phyloP scores from a whole-genome alignment of 2,113 vertebrate genomes.

The Python bivittatus region DNA sequence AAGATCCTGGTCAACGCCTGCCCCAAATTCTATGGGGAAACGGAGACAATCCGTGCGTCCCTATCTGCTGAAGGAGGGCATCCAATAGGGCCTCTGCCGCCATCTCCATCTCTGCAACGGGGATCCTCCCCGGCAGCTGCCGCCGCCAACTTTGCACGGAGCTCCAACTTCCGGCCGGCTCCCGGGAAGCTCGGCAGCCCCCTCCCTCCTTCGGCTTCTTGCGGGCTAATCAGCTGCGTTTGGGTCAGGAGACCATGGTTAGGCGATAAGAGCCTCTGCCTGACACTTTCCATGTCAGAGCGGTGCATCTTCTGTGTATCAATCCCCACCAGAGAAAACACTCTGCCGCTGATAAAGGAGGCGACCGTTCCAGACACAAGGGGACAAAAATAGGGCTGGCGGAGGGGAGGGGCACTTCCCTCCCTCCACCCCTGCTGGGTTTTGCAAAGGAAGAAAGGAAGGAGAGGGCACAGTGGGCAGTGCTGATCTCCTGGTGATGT shows the following conservation, averaged over 20 bases:
- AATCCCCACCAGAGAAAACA: constrained; percentile 95
- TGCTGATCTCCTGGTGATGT: not conserved
- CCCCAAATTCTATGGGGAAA: not conserved
- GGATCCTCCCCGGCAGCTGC: not conserved
- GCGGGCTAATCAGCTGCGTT: constrained; percentile 75
- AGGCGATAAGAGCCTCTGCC: constrained; percentile 88
- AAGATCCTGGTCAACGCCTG: not conserved
- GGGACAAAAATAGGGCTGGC: constrained; percentile 67
- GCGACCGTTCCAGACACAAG: constrained; percentile 74
- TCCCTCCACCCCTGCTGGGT: not conserved
- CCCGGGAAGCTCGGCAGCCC: not conserved
- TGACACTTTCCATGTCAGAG: constrained; percentile 97
- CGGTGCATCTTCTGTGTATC: constrained; percentile 96
- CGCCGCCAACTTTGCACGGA: accelerated
- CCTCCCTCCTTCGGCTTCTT: constrained; percentile 39
- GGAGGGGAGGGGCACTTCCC: not conserved
- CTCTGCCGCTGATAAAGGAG: constrained; percentile 87
- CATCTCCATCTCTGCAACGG: not conserved
- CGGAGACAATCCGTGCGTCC: not conserved
- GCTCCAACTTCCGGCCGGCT: not conserved
- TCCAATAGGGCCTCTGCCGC: too few relatives aligned
- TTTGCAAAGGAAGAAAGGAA: not conserved
- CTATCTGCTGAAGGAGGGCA: too few relatives aligned
- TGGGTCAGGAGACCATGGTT: constrained; percentile 84
- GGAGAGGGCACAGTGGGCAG: not conserved